These are phyloP conservation scores for Meloe dianella DNA, from an alignment of 2,888 invertebrate species.

Conservation along the genomic window DNA sequence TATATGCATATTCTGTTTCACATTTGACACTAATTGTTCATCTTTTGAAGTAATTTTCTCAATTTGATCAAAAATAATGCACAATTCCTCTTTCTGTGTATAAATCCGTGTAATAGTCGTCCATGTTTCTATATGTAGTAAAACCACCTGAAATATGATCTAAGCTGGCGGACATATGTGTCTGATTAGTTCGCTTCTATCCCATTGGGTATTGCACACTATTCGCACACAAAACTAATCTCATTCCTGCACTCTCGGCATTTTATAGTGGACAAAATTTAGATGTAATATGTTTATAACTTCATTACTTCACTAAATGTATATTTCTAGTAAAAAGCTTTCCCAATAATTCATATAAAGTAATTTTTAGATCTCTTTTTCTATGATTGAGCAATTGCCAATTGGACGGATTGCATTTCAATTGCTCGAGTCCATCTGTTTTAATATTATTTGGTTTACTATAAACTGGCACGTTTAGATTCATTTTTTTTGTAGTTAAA, in stretches of 20 bases:
- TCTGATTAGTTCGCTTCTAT: conserved; percentile 43
- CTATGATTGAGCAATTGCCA: too few species aligned
- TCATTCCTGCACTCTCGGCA: conserved; percentile 24
- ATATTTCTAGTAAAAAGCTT: not conserved
- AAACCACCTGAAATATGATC: conserved; percentile 40
- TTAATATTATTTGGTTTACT: too few species aligned
- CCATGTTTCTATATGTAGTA: too few species aligned
- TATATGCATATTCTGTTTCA: too few species aligned
- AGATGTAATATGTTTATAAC: conserved; percentile 40
- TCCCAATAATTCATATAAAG: not conserved
- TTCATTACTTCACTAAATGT: conserved; percentile 32
- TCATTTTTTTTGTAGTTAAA: too few species aligned
- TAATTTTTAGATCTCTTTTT: too few species aligned
- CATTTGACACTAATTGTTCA: too few species aligned
- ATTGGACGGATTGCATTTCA: too few species aligned
- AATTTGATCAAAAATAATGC: not conserved
- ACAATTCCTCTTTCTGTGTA: not conserved
- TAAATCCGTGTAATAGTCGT: not conserved
- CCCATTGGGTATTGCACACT: conserved; percentile 35
- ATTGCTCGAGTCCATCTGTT: too few species aligned
- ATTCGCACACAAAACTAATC: conserved; percentile 41
- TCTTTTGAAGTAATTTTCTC: too few species aligned
- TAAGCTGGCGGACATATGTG: conserved; percentile 40
- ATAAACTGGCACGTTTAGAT: too few species aligned
- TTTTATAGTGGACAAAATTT: conserved; percentile 31